Evolutionary conservation across 1,140 invertebrate genomes (phyloP).

Genomic region (Zaprionus gabonicus): DNA sequence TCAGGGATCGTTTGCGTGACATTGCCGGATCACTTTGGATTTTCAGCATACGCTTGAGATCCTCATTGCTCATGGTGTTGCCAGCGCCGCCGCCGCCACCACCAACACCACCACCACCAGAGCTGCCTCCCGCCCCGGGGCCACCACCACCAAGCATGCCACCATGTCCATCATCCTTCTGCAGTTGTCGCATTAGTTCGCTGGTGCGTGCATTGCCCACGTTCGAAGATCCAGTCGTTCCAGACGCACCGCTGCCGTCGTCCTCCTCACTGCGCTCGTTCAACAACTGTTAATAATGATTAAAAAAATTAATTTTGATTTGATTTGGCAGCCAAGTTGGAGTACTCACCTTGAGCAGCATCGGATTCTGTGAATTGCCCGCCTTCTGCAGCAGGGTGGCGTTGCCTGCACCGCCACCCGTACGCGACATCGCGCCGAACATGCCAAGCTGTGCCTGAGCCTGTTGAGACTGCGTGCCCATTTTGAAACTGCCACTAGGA

Average conservation of each 20-base stretch:
- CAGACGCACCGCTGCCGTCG: conserved; percentile 85
- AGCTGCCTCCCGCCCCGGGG: conserved; percentile 15
- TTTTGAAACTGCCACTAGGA: conserved; percentile 58
- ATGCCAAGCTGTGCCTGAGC: conserved; percentile 43
- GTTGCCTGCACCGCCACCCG: conserved; percentile 23
- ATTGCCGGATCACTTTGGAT: conserved; percentile 86
- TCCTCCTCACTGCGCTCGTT: conserved; percentile 94
- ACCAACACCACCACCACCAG: conserved; percentile 18
- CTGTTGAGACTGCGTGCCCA: conserved; percentile 43
- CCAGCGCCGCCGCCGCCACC: conserved; percentile 29
- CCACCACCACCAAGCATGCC: conserved; percentile 87
- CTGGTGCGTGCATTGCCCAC: conserved; percentile 87
- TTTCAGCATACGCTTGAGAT: conserved; percentile 83
- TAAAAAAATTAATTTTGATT: not conserved
- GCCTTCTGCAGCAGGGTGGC: conserved; percentile 64
- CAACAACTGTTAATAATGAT: conserved; percentile 88
- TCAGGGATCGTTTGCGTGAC: conserved; percentile 89
- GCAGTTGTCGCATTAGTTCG: conserved; percentile 91
- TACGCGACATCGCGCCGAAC: conserved; percentile 57
- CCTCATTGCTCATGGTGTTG: conserved; percentile 79
- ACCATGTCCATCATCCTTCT: conserved; percentile 89
- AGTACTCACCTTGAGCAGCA: conserved; percentile 89
- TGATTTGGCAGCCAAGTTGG: too few species aligned
- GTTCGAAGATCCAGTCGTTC: conserved; percentile 20
- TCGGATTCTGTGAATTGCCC: conserved; percentile 85